These are phyloP conservation scores for Aldabrachelys gigantea DNA, from an alignment of 2,113 vertebrate genomes.

Conservation along the genomic window DNA sequence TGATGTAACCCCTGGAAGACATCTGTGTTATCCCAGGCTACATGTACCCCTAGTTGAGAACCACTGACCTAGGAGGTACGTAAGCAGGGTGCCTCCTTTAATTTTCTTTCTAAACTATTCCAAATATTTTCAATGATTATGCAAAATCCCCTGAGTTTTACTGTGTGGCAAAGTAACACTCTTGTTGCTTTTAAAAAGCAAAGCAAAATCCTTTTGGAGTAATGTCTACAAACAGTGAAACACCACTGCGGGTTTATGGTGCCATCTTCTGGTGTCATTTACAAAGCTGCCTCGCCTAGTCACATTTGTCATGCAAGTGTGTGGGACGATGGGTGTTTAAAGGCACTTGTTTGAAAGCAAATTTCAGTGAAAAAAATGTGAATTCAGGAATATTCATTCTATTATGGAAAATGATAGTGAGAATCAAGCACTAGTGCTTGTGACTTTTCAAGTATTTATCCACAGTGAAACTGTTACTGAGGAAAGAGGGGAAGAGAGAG, in stretches of 20 bases:
- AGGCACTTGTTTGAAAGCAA: constrained; percentile 20
- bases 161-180: rapidly evolving
- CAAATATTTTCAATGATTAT: neutral
- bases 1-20: no score
- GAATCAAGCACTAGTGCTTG: neutral
- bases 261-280: constrained; percentile 56
- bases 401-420: neutral
- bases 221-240: constrained; percentile 45
- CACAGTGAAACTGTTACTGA: neutral
- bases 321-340: constrained; percentile 31
- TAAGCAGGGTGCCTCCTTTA: neutral
- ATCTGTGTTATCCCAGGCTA: no score
- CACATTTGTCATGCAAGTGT: neutral
- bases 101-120: neutral
- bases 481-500: neutral
- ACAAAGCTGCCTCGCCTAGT: neutral
- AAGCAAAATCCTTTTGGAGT: rapidly evolving
- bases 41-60: no score
- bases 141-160: rapidly evolving
- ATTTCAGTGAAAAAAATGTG: neutral
- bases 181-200: neutral
- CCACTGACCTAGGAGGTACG: neutral
- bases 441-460: neutral
- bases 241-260: constrained; percentile 36
- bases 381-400: neutral